Base-by-base conservation (phyloP, 2,113 vertebrate genomes). In the Rhipidura dahli region DNA sequence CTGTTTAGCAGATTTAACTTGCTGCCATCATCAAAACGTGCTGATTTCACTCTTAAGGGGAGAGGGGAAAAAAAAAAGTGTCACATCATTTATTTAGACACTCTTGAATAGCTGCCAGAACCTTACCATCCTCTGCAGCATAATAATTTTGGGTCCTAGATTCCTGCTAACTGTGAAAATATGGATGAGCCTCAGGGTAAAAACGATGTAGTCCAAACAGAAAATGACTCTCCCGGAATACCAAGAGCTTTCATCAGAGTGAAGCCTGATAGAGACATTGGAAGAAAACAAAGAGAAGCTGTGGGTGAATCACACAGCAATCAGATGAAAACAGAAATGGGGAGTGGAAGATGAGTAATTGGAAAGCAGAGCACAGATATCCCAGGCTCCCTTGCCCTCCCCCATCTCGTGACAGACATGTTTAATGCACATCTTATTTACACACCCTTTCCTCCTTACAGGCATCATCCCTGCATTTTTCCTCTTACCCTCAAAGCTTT, bases 131-230 rank as follows among this genome's bases (percentile, higher is more conserved):
- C 97, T 98, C 97, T 97, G 99, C 94, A 99, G 97, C 95, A 99
- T 99, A 86, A 99, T 99, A 71, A 99, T 99, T 98, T 99, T 99
- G 73, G 99, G 99, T 86, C 99, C 99, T 59, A 99, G 97, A 27
- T 98, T 99, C 90, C 98, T 98, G 95, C 99, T 99, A 82, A 99
- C 99, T 2, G 98, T 99, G 97, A 99, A 99, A 95, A 99, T 99
- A 96, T 99, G 99, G 98, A 99, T 99, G 86, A 99, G 97, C 78
- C 99, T 98, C 51, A 99, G 98, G 76, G 99, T 99, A 97, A 99
- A 99, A 94, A 99, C 98, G 60, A 99, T 99, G 93, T 99, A 99
- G 97, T 99, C 99, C 57, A 99, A 98, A 97, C 99, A 99, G 91
- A 99, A 99, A 82, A 99, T 97, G 69, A 99, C 97, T 94, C 99